Conservation (phyloP, 2,888 invertebrate species). For the Hololepta plana region DNA sequence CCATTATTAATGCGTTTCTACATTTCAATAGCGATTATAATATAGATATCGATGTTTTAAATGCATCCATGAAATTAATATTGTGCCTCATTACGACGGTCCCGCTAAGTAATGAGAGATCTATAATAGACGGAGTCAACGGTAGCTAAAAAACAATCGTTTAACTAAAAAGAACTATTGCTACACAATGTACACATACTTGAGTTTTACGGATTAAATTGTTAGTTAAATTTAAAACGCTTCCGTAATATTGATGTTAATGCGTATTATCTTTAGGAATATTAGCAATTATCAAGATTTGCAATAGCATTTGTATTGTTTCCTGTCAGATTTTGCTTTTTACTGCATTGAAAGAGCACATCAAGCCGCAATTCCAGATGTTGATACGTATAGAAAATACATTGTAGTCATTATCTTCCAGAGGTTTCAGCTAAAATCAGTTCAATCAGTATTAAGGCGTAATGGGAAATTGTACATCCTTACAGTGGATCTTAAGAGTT, state of each 20-base stretch:
- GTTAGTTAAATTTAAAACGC: constrained; percentile 17
- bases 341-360: constrained; percentile 17
- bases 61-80: constrained; percentile 14
- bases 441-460: not conserved
- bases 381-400: constrained; percentile 13
- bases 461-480: constrained; percentile 1
- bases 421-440: constrained; percentile 11
- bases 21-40: constrained; percentile 20
- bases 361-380: constrained; percentile 18
- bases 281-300: constrained; percentile 13
- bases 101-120: constrained; percentile 15
- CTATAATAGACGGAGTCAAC: constrained; percentile 17
- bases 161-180: constrained; percentile 6
- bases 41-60: constrained; percentile 14
- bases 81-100: constrained; percentile 13
- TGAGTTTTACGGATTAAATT: constrained; percentile 17
- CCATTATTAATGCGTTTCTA: constrained; percentile 20
- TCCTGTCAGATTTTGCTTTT: constrained; percentile 18
- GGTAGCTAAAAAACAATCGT: constrained; percentile 16
- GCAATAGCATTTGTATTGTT: constrained; percentile 15
- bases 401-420: constrained; percentile 9
- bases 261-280: constrained; percentile 10
- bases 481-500: too few species aligned
- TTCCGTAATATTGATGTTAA: constrained; percentile 12
- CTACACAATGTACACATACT: constrained; percentile 13